Evolutionary conservation across 2,888 invertebrate species (phyloP).

Genomic region (Eupithecia subumbrata): DNA sequence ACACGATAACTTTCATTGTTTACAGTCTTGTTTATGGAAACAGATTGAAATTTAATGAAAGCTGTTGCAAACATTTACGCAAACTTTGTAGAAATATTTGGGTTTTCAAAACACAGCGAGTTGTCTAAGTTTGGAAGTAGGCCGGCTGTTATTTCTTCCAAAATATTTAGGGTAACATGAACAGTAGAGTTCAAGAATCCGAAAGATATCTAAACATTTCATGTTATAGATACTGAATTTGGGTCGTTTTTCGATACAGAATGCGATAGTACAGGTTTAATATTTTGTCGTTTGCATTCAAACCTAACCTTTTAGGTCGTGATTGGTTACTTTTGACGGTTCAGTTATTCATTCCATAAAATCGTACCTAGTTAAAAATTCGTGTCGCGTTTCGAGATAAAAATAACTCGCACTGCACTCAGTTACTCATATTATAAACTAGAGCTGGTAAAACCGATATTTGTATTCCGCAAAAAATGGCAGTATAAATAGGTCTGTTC

Average conservation of each 20-base stretch:
- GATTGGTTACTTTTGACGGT: neutral
- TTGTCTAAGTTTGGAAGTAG: constrained; percentile 23
- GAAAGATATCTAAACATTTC: neutral
- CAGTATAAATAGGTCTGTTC: neutral
- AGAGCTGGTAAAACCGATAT: neutral
- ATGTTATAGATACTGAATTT: neutral
- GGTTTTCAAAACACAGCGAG: constrained; percentile 13
- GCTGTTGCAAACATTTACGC: constrained; percentile 14
- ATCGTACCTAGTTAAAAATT: neutral
- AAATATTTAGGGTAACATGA: constrained; percentile 22
- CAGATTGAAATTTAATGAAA: constrained; percentile 16
- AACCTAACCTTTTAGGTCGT: neutral
- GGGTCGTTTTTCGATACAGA: neutral
- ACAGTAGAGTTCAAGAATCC: constrained; percentile 5
- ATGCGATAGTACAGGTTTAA: neutral
- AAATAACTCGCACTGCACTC: neutral
- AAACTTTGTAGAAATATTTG: constrained; percentile 26
- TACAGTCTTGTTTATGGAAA: constrained; percentile 24
- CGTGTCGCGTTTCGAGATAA: neutral
- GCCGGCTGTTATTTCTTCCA: constrained; percentile 16
- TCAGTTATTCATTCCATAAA: neutral
- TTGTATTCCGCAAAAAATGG: neutral
- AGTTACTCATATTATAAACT: neutral
- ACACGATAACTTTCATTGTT: constrained; percentile 39
- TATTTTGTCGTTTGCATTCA: neutral